Base-by-base conservation (phyloP, 2,113 vertebrate species). In the Brachyhypopomus gauderio region DNA sequence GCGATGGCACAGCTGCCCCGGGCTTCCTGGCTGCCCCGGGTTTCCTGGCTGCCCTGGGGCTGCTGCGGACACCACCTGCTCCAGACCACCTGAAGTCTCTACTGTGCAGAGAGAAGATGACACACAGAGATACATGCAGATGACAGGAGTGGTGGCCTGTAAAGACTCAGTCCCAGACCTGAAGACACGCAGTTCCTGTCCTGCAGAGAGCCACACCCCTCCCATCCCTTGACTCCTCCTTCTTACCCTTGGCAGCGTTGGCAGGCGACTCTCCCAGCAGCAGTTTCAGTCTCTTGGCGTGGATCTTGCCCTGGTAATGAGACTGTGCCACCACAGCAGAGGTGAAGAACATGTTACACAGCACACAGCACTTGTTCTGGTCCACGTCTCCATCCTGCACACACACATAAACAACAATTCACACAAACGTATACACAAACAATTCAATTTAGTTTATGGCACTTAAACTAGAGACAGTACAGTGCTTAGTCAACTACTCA, bases 291-390 rank as follows among this genome's bases (percentile, higher is more conserved):
- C 94, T 93, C 88, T 95, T 95, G 90, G 94, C 93, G 6, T 95
- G 95, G 86, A 95, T 95, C 88, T 95, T 95, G 86, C 94, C 95
- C 78, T 94, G 94, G 84, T 95, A 95, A 84, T 95, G 95, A 0
- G 94, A 95, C 56, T 95, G 93, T 0, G 95, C 95, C 90, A 95
- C 95, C 82, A 95, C 94, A 0, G 94, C 92, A 0, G 95, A 95
- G 70, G 93, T 95, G 83, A 95, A 95, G 34, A 93, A 94, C 94
- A 95, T 95, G 88, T 95, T 95, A 81, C 95, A 95, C 1, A 95
- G 92, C 0, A 93, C 95, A 86, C 95, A 95, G 87, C 94, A 95
- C 12, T 95, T 95, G 90, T 95, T 95, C 88, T 93, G 94, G 66
- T 95, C 94, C 91, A 95, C 94, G 0, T 91, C 4, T 93, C 92